A percentile compares a stretch with the other conserved stretches of the same genome.
phyloP scores from a whole-genome alignment of 1,140 invertebrate species.

The Drosophila carrolli region DNA sequence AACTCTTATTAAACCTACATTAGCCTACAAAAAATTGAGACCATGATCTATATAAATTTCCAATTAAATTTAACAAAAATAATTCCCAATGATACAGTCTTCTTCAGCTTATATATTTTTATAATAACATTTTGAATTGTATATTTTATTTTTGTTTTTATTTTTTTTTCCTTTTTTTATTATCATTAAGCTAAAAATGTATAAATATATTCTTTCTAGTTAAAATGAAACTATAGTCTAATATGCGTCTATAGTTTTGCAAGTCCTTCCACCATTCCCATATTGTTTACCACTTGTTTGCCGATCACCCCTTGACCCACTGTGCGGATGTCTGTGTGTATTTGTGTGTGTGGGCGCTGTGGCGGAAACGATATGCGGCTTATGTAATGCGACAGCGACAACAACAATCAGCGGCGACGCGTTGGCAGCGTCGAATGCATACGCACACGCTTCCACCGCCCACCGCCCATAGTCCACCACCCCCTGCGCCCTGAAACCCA shows the following conservation, averaged over 20 bases:
- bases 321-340: conserved; percentile 37
- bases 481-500: neutral
- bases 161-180: neutral
- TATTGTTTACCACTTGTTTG: neutral
- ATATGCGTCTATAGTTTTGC: neutral
- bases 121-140: too few relatives aligned
- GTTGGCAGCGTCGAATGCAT: conserved; percentile 47
- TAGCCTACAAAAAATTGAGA: too few relatives aligned
- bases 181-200: too few relatives aligned
- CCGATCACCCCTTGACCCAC: conserved; percentile 32
- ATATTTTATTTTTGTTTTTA: neutral
- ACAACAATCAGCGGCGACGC: conserved; percentile 37
- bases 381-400: conserved; percentile 61
- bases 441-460: conserved; percentile 46
- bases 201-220: too few relatives aligned
- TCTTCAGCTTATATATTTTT: too few relatives aligned
- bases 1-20: too few relatives aligned
- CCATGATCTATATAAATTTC: too few relatives aligned
- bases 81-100: too few relatives aligned
- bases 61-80: too few relatives aligned
- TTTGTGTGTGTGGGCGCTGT: conserved; percentile 55
- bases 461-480: neutral
- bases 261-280: too few relatives aligned
- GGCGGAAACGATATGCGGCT: conserved; percentile 70
- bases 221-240: too few relatives aligned